phyloP scores from a whole-genome alignment of 2,113 vertebrate genomes.

The Pomatostomus ruficeps region DNA sequence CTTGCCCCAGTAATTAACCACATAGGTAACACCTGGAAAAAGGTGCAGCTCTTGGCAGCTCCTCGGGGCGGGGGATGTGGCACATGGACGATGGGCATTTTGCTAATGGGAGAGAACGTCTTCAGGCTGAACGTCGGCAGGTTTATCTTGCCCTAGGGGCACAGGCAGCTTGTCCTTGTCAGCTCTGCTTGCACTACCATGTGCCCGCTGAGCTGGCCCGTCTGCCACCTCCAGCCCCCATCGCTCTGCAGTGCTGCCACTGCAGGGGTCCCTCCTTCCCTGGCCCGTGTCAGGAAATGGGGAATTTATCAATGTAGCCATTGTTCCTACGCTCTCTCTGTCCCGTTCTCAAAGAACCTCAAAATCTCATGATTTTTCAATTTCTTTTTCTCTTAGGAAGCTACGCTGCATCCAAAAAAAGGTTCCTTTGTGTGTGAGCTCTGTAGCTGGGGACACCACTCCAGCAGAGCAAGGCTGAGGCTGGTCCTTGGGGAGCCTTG shows the following conservation, averaged over 20 bases:
- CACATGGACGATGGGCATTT: rapidly evolving
- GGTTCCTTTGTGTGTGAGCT: not conserved
- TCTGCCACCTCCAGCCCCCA: not conserved
- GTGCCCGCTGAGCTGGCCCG: not conserved
- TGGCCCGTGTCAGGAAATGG: rapidly evolving
- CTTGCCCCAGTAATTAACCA: not conserved
- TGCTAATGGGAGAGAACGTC: not conserved
- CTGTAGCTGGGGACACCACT: not conserved
- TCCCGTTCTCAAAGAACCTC: not conserved
- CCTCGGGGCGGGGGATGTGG: not conserved
- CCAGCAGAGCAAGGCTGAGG: not conserved
- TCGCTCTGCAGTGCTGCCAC: not conserved
- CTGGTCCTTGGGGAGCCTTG: not conserved
- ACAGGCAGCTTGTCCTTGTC: not conserved
- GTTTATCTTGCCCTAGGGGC: no score
- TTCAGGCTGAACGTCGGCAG: not conserved
- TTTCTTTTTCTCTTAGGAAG: not conserved
- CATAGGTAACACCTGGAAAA: not conserved
- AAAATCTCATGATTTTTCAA: not conserved
- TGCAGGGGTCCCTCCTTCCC: not conserved
- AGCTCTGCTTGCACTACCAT: not conserved
- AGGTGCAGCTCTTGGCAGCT: not conserved
- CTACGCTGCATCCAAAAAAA: not conserved
- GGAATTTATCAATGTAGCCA: not conserved
- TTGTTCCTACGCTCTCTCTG: not conserved